Evolutionary conservation across 2,113 vertebrate species (phyloP), one percentile per base, ranked within the genome.

Genomic region (Brienomyrus longianalis): DNA sequence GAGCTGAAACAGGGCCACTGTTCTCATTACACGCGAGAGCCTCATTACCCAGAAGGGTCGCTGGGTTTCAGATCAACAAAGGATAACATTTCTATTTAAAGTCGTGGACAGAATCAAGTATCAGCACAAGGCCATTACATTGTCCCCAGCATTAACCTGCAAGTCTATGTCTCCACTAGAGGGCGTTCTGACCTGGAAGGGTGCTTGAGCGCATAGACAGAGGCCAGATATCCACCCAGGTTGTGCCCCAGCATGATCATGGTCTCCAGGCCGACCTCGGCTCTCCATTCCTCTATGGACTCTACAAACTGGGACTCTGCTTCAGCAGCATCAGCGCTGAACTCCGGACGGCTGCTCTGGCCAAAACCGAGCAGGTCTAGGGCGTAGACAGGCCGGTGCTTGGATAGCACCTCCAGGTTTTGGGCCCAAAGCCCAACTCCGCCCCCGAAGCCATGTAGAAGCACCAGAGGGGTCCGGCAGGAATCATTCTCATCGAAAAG

Each of bases 171-270:
- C 45, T 31, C 83, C 47, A 47, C 43, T n/a, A 31, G 17, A 23
- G 54, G 19, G 88, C 35, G 52, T n/a, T 94, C 94, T 91, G 93
- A 97, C 98, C 97, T 97, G 92, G 95, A 94, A 0, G 98, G 97
- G 91, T 98, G 96, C 93, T 96, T 97, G 89, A 99, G 94, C 0
- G 98, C 93, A 87, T 99, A 99, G 88, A 97, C 96, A 89, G 97
- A 95, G 91, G 97, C 96, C 93, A 99, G 93, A 93, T 97, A 99
- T 87, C 97, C 98, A 91, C 98, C 98, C 0, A 99, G 94, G 93
- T 99, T 98, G 93, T 99, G 98, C 90, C 98, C 98, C 85, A 99
- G 96, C 90, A 99, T 93, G 93, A 98, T 96, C 96, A 99, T 95
- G 88, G 95, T 95, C 92, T 97, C 96, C 94, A 98, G 91, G 10